These are phyloP conservation scores for Ascaphus truei DNA, from an alignment of 2,113 vertebrate genomes.

Conservation along the genomic window DNA sequence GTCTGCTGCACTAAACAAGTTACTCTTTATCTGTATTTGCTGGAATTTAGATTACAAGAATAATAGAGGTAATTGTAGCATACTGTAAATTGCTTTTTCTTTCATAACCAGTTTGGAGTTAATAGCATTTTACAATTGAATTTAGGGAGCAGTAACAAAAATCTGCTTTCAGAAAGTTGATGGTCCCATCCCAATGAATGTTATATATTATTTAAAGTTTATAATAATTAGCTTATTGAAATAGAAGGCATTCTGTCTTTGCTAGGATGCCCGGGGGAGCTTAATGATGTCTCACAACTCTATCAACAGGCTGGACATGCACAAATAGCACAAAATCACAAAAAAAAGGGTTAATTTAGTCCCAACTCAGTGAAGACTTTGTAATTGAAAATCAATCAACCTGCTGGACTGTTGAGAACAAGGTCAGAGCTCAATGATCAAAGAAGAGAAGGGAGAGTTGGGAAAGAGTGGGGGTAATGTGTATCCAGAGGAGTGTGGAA, in stretches of 20 bases:
- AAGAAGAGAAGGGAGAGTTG: constrained; percentile 28
- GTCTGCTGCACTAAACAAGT: background rate
- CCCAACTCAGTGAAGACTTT: constrained; percentile 23
- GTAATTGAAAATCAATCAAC: constrained; percentile 46
- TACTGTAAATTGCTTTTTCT: background rate
- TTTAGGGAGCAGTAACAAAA: background rate
- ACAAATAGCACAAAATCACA: background rate
- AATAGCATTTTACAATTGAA: background rate
- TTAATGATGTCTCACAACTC: background rate
- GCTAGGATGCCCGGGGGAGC: background rate
- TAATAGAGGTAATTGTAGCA: background rate
- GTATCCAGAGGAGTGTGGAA: constrained; percentile 27
- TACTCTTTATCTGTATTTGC: background rate
- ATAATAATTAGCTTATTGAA: background rate
- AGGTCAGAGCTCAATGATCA: constrained; percentile 45
- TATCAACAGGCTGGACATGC: constrained; percentile 14
- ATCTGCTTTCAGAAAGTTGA: background rate
- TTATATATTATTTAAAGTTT: background rate
- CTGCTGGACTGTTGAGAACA: constrained; percentile 42
- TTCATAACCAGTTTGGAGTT: background rate
- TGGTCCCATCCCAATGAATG: background rate
- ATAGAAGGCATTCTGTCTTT: background rate
- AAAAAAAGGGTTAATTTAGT: constrained; percentile 34
- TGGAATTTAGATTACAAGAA: background rate
- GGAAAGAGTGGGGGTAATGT: constrained; percentile 32